Base-by-base conservation (phyloP, 2,888 invertebrate genomes). In the Noctua pronuba region DNA sequence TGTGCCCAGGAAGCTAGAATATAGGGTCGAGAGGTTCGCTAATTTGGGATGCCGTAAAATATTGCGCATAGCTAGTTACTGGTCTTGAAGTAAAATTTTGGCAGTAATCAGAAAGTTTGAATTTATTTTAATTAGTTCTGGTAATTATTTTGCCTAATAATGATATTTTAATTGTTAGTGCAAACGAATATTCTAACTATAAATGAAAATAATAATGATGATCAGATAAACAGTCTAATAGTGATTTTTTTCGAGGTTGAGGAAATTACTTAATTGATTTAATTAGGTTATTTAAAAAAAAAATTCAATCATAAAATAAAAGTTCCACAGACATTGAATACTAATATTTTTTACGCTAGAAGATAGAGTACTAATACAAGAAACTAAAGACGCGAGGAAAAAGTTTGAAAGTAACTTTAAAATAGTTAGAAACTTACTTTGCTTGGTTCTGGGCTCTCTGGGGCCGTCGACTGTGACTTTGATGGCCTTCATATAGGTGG, bases 391-490 rank as follows among this genome's bases (percentile, higher is more conserved):
- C 0, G 3, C 2, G 16, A 35, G 1, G 64, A 55, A 38, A 80
- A 82, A 82, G 68, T 76, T 80, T 79, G 11, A 66, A 78, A 86
- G 49, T 78, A 79, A 80, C 70, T 86, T 83, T 73, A 35, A 69
- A 71, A 73, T 71, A 82, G 77, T 85, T 79, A 72, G 62, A 78
- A 87, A 98, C 99, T 98, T 97, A 99, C 99, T 99, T 97, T 99
- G 98, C 96, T 99, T 99, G 88, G 99, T 99, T 95, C 99, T 97
- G 28, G 99, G 99, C 96, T 99, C 99, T 91, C 99, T 97, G 0
- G 99, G 99, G 90, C 99, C 99, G 93, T 99, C 99, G 52, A 99
- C 99, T 38, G 99, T 99, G 77, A 99, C 99, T 97, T 99, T 99
- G 95, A 99, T 99, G 74, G 99, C 99, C 94, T 99, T 99, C 90